These are phyloP conservation scores for Chascanopsetta lugubris DNA, from an alignment of 2,113 vertebrate genomes.

Conservation along the genomic window DNA sequence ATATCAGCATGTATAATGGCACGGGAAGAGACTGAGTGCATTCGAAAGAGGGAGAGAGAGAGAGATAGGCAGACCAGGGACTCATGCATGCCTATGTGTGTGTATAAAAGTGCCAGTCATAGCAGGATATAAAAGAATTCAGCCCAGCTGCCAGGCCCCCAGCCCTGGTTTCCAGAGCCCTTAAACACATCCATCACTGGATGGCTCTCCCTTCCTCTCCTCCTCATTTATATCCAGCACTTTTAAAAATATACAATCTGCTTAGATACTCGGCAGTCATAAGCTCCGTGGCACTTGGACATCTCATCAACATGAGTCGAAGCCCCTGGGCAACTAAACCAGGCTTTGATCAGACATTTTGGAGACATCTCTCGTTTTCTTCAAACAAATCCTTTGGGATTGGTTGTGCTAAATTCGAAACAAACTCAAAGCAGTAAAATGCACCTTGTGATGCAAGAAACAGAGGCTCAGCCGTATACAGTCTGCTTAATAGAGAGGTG, in stretches of 20 bases:
- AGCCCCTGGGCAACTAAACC: constrained; percentile 62
- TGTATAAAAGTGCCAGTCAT: constrained; percentile 65
- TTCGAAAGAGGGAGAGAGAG: constrained; percentile 20
- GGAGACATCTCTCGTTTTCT: constrained; percentile 69
- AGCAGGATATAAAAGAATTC: constrained; percentile 57
- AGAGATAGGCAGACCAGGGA: constrained; percentile 23
- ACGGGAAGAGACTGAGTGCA: constrained; percentile 41
- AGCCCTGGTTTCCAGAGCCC: constrained; percentile 55
- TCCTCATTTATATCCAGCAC: constrained; percentile 52
- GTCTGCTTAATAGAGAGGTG: constrained; percentile 42
- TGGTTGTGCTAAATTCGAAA: constrained; percentile 65
- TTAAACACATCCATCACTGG: constrained; percentile 66
- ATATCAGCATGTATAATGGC: constrained; percentile 45
- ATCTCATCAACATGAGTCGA: constrained; percentile 65
- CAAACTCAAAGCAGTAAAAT: constrained; percentile 61
- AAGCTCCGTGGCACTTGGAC: constrained; percentile 67
- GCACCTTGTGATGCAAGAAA: constrained; percentile 56
- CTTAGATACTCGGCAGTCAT: constrained; percentile 66
- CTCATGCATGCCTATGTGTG: constrained; percentile 44
- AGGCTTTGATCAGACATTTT: constrained; percentile 74
- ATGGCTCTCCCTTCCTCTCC: constrained; percentile 45
- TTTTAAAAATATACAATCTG: constrained; percentile 80
- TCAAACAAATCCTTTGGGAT: constrained; percentile 70
- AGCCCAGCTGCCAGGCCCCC: constrained; percentile 62
- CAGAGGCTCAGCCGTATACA: constrained; percentile 30